Evolutionary conservation across 2,888 invertebrate species (phyloP), one percentile per base, ranked within the genome.

Genomic region (Acanthosepion lycidas): DNA sequence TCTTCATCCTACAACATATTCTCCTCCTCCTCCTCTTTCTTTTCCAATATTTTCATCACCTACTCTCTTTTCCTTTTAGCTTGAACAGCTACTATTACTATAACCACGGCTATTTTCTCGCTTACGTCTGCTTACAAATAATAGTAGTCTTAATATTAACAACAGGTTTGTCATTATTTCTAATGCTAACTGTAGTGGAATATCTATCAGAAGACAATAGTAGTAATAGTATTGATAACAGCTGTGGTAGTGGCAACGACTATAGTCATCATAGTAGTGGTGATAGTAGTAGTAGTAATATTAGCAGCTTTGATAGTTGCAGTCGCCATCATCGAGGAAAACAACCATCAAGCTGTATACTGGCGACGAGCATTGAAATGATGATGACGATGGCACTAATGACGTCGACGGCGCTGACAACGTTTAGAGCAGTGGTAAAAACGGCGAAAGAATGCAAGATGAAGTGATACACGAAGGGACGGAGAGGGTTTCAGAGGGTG

Each of bases 301-400:
- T 23, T 59, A 59, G 55, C 55, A 23, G 55, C 23, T 59, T 20
- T 59, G 55, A 59, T 59, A 59, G 55, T 59, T 59, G 55, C 55
- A 59, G 55, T 59, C 55, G 55, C 55, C 55, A 59, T 59, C 55
- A 23, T 59, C 55, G 55, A 23, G 55, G 55, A 2, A 23, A 59
- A 23, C 55, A 59, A 59, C 55, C 55, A 59, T 23, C 23, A 59
- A 59, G 55, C 23, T 12, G 28, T 78, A n/a, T 78, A 12, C 78
- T 78, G 78, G 78, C n/a, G 78, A 78, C 78, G n/a, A n/a, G 78
- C 78, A 8, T 78, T 78, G 4, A 9, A 78, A 78, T n/a, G n/a
- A n/a, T 78, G n/a, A 78, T 78, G n/a, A n/a, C 78, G n/a, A n/a
- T 78, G 78, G 78, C 64, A 64, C 64, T 64, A 64, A 64, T 64